A percentile compares a stretch with the other conserved stretches of the same genome.
Evolutionary conservation across 2,113 vertebrate genomes (phyloP).

Genomic region (Elgaria multicarinata): DNA sequence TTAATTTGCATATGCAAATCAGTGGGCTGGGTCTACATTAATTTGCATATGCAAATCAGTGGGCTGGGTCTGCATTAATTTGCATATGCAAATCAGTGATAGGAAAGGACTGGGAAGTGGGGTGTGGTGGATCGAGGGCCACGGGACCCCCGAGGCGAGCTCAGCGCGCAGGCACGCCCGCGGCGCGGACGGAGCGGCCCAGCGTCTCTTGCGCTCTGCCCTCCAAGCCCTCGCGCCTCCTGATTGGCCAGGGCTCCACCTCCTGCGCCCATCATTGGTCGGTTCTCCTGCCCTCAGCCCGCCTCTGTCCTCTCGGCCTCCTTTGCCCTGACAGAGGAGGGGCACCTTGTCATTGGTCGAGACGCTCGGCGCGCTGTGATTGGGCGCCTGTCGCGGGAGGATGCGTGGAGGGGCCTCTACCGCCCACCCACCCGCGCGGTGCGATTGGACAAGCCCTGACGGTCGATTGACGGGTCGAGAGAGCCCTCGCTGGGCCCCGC

Average conservation of each 20-base stretch:
- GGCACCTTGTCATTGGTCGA: constrained; percentile 13
- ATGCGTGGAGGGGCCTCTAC: background rate
- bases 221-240: background rate
- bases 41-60: background rate
- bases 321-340: background rate
- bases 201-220: background rate
- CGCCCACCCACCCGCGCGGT: too few species aligned
- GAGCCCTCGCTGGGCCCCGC: background rate
- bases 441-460: background rate
- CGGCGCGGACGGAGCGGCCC: background rate
- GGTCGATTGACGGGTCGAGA: background rate
- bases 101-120: too few species aligned
- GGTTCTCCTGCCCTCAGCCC: background rate
- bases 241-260: background rate
- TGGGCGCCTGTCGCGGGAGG: background rate
- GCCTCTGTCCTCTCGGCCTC: background rate
- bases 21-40: too few species aligned
- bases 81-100: too few species aligned
- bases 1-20: background rate
- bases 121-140: too few species aligned
- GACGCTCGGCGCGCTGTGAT: background rate
- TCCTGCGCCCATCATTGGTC: background rate
- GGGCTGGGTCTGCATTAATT: too few species aligned
- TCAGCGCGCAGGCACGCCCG: too few species aligned
- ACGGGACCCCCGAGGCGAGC: too few species aligned